Conservation (phyloP, 2,888 invertebrate genomes). For the Heterodera filipjevi region DNA sequence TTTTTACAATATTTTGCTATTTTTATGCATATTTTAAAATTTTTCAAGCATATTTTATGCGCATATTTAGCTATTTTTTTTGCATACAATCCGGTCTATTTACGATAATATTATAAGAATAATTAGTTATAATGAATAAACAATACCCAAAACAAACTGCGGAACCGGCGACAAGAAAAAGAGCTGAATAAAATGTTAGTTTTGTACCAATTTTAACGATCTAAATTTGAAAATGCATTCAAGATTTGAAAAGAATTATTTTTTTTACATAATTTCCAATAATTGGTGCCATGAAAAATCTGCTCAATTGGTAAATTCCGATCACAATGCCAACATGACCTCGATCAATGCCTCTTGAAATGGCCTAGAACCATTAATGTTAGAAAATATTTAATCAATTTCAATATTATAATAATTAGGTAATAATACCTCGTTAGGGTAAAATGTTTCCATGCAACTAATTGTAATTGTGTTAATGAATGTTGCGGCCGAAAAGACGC, state of each 20-base stretch:
- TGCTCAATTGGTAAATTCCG: conserved; percentile 18
- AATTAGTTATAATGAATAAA: background rate
- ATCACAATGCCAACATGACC: conserved; percentile 24
- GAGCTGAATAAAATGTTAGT: conserved; percentile 8
- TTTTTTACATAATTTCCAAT: conserved; percentile 24
- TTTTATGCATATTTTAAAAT: no score
- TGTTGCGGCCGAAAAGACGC: conserved; percentile 12
- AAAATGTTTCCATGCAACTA: conserved; percentile 23
- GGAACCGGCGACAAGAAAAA: conserved; percentile 5
- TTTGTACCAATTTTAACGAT: conserved; percentile 19
- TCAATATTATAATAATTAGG: background rate
- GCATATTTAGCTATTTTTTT: no score
- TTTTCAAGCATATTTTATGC: no score
- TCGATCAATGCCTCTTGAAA: conserved; percentile 13
- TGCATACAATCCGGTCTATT: no score
- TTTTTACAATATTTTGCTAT: no score
- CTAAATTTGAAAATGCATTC: background rate
- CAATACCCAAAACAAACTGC: conserved; percentile 18
- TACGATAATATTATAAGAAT: no score
- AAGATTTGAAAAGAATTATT: no score
- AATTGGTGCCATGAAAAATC: conserved; percentile 27
- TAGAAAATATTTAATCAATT: background rate
- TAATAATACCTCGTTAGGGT: conserved; percentile 25
- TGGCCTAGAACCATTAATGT: background rate
- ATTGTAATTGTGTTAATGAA: conserved; percentile 24